These are phyloP conservation scores for Patella vulgata DNA, from an alignment of 1,140 invertebrate genomes.

Conservation along the genomic window DNA sequence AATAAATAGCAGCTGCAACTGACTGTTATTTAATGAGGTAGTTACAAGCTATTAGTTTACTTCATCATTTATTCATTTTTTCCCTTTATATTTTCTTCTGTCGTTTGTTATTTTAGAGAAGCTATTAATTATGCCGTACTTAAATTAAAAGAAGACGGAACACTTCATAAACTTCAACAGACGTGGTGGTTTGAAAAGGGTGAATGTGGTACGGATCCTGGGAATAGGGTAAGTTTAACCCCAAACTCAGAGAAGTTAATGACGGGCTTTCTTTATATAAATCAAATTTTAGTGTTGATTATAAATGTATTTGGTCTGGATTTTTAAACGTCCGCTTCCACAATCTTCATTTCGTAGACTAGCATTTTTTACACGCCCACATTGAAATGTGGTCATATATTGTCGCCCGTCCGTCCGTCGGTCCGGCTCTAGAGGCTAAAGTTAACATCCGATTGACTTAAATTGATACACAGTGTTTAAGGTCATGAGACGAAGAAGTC, in stretches of 20 bases:
- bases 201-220: conserved; percentile 67
- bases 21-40: no score
- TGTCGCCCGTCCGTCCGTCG: no score
- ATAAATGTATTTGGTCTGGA: not conserved
- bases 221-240: conserved; percentile 33
- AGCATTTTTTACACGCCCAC: not conserved
- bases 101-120: conserved; percentile 34
- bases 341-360: not conserved
- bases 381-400: no score
- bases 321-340: not conserved
- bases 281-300: not conserved
- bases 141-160: conserved; percentile 52
- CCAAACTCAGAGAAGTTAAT: no score
- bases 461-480: no score
- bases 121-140: conserved; percentile 51
- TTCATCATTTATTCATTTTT: no score
- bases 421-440: no score
- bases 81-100: no score
- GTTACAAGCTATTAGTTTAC: no score
- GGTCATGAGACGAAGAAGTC: no score
- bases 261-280: not conserved
- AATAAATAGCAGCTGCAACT: no score
- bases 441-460: no score
- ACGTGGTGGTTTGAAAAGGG: conserved; percentile 60
- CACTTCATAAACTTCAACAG: conserved; percentile 43